Conservation (phyloP, 2,113 vertebrate genomes). For the Paradisaea rubra region DNA sequence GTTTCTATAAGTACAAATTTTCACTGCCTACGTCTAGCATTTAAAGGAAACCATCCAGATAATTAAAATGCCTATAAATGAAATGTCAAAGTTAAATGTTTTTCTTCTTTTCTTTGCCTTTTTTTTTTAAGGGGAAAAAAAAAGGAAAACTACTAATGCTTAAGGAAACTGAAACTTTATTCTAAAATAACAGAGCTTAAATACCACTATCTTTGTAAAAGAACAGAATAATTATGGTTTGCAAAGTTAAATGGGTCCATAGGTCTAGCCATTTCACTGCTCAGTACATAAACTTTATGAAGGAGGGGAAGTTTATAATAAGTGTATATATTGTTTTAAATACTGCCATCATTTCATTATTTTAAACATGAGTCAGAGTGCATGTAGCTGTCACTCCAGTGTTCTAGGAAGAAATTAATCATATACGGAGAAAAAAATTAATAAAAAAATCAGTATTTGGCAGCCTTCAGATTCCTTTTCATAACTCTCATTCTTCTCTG, state of each 20-base stretch:
- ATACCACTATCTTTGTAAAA: constrained; percentile 56
- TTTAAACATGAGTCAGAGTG: constrained; percentile 53
- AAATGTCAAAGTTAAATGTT: constrained; percentile 78
- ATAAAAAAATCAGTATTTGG: not conserved
- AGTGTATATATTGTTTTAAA: constrained; percentile 62
- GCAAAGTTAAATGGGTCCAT: constrained; percentile 42
- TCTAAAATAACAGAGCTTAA: constrained; percentile 68
- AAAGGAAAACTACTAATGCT: constrained; percentile 2
- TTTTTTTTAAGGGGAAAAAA: not conserved
- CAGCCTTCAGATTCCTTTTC: constrained; percentile 14
- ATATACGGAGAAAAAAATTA: not conserved
- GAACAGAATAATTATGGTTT: constrained; percentile 66
- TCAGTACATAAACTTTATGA: constrained; percentile 57
- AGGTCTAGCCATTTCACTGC: constrained; percentile 6
- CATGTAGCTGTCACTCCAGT: constrained; percentile 42
- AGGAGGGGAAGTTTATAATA: constrained; percentile 9
- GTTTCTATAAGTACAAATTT: constrained; percentile 72
- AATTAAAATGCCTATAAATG: constrained; percentile 78
- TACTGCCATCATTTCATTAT: constrained; percentile 56
- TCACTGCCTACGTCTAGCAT: constrained; percentile 70
- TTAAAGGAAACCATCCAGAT: constrained; percentile 76
- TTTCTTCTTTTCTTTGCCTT: not conserved
- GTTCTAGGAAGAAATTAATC: constrained; percentile 55
- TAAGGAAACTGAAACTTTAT: constrained; percentile 63
- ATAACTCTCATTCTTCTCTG: constrained; percentile 37